Evolutionary conservation across 2,113 vertebrate genomes (phyloP).

Genomic region (Orycteropus afer): DNA sequence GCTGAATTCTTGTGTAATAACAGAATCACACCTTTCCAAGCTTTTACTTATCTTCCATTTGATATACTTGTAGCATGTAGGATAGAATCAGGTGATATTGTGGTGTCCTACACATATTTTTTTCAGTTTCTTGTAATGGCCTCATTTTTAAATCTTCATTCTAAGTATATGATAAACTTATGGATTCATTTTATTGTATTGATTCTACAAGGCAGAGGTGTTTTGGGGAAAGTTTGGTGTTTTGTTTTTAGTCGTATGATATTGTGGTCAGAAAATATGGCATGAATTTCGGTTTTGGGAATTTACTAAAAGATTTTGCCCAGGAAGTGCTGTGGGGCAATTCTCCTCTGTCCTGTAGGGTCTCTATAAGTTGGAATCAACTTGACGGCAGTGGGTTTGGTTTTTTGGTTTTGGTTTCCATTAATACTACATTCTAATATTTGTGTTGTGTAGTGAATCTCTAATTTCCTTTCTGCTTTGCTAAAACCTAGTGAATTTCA

Average conservation of each 20-base stretch:
- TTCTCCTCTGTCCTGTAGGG: background rate
- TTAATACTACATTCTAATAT: background rate
- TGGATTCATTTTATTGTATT: background rate
- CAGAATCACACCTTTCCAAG: background rate
- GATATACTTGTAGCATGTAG: background rate
- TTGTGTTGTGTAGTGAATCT: slow-evolving; percentile 8
- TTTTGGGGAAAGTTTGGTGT: background rate
- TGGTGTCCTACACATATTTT: background rate
- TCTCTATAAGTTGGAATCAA: too few relatives aligned
- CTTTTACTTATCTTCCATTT: slow-evolving; percentile 11
- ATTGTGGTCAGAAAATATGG: background rate
- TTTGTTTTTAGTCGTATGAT: slow-evolving; percentile 39
- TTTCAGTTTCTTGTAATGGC: background rate
- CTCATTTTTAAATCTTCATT: background rate
- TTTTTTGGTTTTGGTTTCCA: background rate
- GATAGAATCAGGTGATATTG: background rate
- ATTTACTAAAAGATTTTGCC: background rate
- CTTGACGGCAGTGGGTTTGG: too few relatives aligned
- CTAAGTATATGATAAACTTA: background rate
- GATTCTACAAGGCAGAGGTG: background rate
- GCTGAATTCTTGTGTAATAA: background rate
- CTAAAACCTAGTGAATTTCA: slow-evolving; percentile 24
- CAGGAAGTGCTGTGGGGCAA: background rate
- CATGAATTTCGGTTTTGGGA: slow-evolving; percentile 50
- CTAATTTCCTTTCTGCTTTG: slow-evolving; percentile 13